phyloP scores from a whole-genome alignment of 2,113 vertebrate genomes.

The Colossoma macropomum region DNA sequence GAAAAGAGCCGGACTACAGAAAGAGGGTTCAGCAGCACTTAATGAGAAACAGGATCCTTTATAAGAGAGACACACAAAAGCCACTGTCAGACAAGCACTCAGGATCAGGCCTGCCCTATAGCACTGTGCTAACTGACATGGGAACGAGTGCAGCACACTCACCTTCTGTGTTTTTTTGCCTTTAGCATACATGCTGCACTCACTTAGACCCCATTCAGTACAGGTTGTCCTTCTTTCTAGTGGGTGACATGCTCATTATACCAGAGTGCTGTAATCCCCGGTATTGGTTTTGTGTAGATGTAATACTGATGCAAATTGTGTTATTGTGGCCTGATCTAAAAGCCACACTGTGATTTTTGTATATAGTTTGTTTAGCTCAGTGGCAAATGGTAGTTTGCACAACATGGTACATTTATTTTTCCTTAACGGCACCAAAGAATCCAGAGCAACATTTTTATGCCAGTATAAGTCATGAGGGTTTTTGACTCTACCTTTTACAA shows the following conservation, averaged over 20 bases:
- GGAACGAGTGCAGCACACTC: neutral
- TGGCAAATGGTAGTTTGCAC: neutral
- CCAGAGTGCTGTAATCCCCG: neutral
- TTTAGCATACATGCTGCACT: neutral
- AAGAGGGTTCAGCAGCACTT: conserved; percentile 32
- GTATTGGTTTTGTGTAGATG: neutral
- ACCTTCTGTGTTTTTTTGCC: neutral
- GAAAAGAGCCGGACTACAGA: conserved; percentile 35
- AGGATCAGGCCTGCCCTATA: neutral
- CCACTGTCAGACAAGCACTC: conserved; percentile 7
- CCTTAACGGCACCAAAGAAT: neutral
- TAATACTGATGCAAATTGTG: neutral
- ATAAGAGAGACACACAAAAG: conserved; percentile 23
- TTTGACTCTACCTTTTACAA: neutral
- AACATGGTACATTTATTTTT: neutral
- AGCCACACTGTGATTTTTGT: neutral
- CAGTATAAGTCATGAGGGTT: neutral
- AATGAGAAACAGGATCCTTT: conserved; percentile 41
- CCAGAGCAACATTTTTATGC: neutral
- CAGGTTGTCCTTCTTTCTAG: neutral
- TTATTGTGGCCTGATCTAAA: neutral
- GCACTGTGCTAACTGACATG: neutral
- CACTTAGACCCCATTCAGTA: neutral
- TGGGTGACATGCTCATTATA: neutral
- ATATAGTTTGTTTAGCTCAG: neutral